A percentile compares a stretch with the other conserved stretches of the same genome.
Evolutionary conservation across 2,113 vertebrate species (phyloP).

Genomic region (Pangasianodon hypophthalmus): DNA sequence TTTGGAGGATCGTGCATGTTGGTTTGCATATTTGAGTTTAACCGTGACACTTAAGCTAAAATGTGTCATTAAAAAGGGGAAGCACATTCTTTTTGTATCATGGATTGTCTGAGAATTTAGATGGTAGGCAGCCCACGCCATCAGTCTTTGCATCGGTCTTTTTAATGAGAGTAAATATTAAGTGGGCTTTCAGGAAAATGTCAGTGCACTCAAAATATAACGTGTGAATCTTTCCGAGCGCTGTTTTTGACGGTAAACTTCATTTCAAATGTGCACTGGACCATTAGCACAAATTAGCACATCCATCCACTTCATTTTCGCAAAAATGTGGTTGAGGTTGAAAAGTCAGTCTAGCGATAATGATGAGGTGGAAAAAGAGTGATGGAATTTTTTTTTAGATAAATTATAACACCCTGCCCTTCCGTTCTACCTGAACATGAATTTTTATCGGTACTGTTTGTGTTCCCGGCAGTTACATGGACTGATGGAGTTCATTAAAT

Average conservation of each 20-base stretch:
- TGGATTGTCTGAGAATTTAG: not conserved
- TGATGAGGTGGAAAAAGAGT: not conserved
- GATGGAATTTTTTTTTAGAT: not conserved
- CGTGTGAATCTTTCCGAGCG: not conserved
- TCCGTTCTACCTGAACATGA: not conserved
- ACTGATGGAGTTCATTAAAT: not conserved
- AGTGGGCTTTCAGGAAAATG: not conserved
- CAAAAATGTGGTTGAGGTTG: not conserved
- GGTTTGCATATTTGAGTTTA: not conserved
- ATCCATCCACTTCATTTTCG: too few relatives aligned
- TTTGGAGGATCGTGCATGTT: not conserved
- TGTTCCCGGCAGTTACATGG: not conserved
- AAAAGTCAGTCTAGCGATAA: not conserved
- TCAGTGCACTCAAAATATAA: not conserved
- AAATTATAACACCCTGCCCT: too few relatives aligned
- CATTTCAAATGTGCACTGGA: not conserved
- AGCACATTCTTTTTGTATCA: not conserved
- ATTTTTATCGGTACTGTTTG: not conserved
- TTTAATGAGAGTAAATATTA: not conserved
- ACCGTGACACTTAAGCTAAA: not conserved
- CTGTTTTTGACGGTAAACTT: not conserved
- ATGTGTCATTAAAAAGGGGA: not conserved
- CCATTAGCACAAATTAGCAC: not conserved
- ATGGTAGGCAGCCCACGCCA: not conserved
- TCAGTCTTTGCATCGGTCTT: not conserved